Evolutionary conservation across 2,113 vertebrate genomes (phyloP).

Genomic region (Setophaga petechia): DNA sequence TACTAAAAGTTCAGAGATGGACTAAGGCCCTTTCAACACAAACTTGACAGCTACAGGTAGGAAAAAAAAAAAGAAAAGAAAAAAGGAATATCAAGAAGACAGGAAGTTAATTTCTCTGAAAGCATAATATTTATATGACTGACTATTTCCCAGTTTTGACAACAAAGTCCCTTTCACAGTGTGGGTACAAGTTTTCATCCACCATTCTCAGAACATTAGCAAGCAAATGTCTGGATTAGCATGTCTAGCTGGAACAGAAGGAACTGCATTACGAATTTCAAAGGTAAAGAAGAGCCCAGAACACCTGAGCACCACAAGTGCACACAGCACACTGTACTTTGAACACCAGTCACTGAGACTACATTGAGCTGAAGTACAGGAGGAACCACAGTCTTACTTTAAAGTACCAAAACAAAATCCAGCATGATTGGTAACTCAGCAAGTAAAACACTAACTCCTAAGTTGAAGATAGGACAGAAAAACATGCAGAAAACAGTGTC

Average conservation of each 20-base stretch:
- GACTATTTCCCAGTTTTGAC: background rate
- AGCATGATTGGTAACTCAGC: rapidly evolving
- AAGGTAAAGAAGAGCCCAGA: background rate
- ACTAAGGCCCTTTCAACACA: background rate
- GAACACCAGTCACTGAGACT: background rate
- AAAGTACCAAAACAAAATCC: background rate
- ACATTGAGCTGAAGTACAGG: background rate
- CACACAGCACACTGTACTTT: background rate
- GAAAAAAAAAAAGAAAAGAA: rapidly evolving
- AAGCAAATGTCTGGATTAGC: background rate
- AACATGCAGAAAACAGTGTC: background rate
- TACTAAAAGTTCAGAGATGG: background rate
- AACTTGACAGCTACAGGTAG: background rate
- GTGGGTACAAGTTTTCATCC: background rate
- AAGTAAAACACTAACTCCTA: background rate
- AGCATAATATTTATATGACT: background rate
- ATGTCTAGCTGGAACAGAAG: background rate
- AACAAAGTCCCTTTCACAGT: background rate
- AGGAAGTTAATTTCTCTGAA: background rate
- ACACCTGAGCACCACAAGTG: background rate
- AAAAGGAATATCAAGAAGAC: background rate
- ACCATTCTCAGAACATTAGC: background rate
- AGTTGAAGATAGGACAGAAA: background rate
- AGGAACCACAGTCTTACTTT: background rate
- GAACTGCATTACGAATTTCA: background rate